Base-by-base conservation (phyloP, 1,140 invertebrate species). In the Solenopsis invicta region DNA sequence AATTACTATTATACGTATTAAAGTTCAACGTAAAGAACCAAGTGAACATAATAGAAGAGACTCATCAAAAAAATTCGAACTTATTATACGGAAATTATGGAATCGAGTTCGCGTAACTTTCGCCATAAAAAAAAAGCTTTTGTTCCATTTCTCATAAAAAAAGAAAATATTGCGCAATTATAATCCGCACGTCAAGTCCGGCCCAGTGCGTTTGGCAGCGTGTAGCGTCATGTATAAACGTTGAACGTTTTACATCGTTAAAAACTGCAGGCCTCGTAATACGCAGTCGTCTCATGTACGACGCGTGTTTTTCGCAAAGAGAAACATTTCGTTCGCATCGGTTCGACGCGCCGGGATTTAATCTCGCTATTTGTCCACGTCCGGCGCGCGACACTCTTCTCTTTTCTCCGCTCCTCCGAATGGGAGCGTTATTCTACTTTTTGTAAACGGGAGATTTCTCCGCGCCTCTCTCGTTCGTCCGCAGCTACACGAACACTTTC, bases 331-430 rank as follows among this genome's bases (percentile, higher is more conserved):
- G 21, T 45, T 50, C 34, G 29, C 8, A 29, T 34, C 52, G 78
- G 37, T 67, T 80, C 29, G 62, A 82, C 75, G 50, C 29, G 52
- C 48, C 45, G 34, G 62, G 64, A 67, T 69, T 81, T 86, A 86
- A 81, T 86, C 48, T 52, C n/a, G 76, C 52, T 54, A 86, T 86
- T 86, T 86, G 64, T 86, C 37, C 34, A 80, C 81, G 69, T 81
- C 78, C 62, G 62, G n/a, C 67, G 41, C 67, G 50, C 56, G 71
- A 69, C 56, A 72, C 62, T 84, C 45, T 74, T 66, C 24, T 67
- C 66, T 61, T 87, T 81, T 77, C 84, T 61, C 62, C 56, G 21
- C 75, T 48, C 66, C 59, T 54, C 18, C 29, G 12, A 59, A 29
- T 66, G 13, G 41, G 16, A 64, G 41, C 52, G n/a, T 81, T 81